Evolutionary conservation across 2,113 vertebrate genomes (phyloP), one percentile per base, ranked within the genome.

Genomic region (Aplodontia rufa): DNA sequence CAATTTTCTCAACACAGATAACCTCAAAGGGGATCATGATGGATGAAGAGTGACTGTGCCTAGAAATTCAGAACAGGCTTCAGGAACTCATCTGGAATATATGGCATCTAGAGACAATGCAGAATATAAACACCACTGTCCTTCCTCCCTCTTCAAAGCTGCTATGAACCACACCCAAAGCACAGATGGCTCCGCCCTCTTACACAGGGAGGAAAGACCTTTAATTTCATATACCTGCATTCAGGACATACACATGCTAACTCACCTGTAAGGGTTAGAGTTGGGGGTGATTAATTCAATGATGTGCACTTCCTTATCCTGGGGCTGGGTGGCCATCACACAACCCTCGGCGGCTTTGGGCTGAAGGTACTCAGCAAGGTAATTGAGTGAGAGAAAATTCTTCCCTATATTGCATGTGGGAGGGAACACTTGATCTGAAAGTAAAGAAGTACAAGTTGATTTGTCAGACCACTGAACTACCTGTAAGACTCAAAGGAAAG

Each of bases 361-460:
- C 76, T 99, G 98, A 24, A 99, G 96, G 94, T 99, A 99, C 90
- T 98, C 98, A 22, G 99, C 99, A 95, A 99, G 99, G 98, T 99
- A 99, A 98, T 99, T 99, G 96, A 99, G 98, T 1, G 99, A 99
- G 58, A 99, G 98, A 97, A 99, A 99, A 96, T 99, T 99, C 97
- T 99, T 99, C 92, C 99, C 99, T 81, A 99, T 99, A 93, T 98
- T 99, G 98, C 99, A 99, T 0, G 95, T 99, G 47, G 99, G 98
- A 93, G 99, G 99, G 95, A 99, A 99, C 69, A 99, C 97, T 75
- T 99, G 98, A 98, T 99, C 99, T 99, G 98, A 79, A 97, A 94
- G 76, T 45, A 58, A 17, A 74, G n/a, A 51, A 66, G 58, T 32
- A 69, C 12, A 85, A 32, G 60, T 60, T 24, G 17, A 32, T 5